phyloP scores from a whole-genome alignment of 2,797 vertebrate species.

The Falco berigora region DNA sequence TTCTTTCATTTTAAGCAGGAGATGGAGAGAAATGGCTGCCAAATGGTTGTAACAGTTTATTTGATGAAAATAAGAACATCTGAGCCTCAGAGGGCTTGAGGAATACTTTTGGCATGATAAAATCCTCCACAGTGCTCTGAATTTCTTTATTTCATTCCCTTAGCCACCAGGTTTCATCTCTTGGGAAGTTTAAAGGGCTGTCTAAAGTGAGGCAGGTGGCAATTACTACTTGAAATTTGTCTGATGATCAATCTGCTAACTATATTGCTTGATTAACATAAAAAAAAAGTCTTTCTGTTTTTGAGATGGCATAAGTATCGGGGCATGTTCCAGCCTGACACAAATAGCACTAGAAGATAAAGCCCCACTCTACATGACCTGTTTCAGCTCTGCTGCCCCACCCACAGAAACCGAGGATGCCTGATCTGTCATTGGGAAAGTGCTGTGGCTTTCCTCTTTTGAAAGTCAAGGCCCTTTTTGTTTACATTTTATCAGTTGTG shows the following conservation, averaged over 20 bases:
- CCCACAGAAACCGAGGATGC: background rate
- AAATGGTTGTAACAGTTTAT: background rate
- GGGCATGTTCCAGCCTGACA: background rate
- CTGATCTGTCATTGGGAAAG: background rate
- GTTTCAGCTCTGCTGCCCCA: background rate
- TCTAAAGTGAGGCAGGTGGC: background rate
- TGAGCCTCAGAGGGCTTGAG: background rate
- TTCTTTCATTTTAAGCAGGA: background rate
- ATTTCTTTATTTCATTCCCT: background rate
- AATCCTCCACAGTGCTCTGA: background rate
- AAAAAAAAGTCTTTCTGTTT: background rate
- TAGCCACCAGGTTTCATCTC: background rate
- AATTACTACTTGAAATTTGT: background rate
- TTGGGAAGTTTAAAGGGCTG: background rate
- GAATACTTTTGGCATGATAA: background rate
- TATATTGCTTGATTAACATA: background rate
- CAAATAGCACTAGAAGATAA: background rate
- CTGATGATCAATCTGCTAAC: background rate
- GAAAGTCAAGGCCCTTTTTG: background rate
- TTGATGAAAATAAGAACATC: background rate
- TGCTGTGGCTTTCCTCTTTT: slow-evolving; percentile 17
- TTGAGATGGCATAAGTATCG: background rate
- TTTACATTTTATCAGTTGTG: slow-evolving; percentile 32
- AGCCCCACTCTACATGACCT: background rate
- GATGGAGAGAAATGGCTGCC: background rate